Evolutionary conservation across 2,888 invertebrate species (phyloP), one percentile per base, ranked within the genome.

Genomic region (Thumatha senex): DNA sequence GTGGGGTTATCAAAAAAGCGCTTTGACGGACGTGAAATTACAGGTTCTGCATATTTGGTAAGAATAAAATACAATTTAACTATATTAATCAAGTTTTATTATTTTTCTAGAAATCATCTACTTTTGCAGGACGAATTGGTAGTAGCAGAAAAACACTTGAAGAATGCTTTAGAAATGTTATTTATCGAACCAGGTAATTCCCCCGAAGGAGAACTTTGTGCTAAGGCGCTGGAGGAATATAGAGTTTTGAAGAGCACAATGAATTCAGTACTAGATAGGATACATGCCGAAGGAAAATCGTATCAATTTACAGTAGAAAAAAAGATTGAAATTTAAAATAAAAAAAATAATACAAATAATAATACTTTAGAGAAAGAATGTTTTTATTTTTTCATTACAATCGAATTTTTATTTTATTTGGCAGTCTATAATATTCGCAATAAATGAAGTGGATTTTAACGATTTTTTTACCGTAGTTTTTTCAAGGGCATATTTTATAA

Each of bases 201-300:
- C 13, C 95, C 96, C 0, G 96, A 96, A 80, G 96, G 96, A 0
- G 89, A 93, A 66, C 75, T 96, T 24, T 94, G 95, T 5, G 93
- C 93, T 46, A 93, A 93, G 59, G 96, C 95, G n/a, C 77, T 95
- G 13, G 92, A 92, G 51, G 94, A 95, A 64, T 86, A 95, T 48
- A 93, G 93, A 68, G 90, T 92, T 0, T 72, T 95, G 24, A 92
- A 93, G 67, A 82, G 84, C 12, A 93, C 92, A 7, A 92, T 94
- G 67, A 74, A 67, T 29, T 74, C 63, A 44, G 78, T 86, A 1
- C 55, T 84, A 12, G 78, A 87, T 42, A 78, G 72, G 9, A 76
- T 89, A 46, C 83, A 85, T 51, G 83, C 84, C 0, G 84, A 82
- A 51, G 83, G 82, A 14, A 82, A 82, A 67, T 70, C 74, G 7